Percentiles rank a stretch among this genome's conserved stretches.
Evolutionary conservation across 2,888 invertebrate species (phyloP).

Genomic region (Fragum whitleyi): DNA sequence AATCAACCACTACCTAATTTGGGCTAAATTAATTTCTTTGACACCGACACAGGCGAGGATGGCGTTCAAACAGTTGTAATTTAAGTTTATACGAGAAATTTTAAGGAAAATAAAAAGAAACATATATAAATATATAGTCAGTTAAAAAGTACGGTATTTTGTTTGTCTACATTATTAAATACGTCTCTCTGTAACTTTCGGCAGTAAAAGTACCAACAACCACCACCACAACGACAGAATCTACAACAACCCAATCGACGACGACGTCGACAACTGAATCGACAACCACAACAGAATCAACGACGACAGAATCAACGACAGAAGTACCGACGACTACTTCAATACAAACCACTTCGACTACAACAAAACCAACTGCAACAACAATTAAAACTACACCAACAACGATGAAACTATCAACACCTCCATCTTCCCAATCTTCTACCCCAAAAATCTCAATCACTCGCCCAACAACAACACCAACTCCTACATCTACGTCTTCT

Average conservation of each 20-base stretch:
- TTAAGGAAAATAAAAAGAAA: no score
- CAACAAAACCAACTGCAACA: not conserved
- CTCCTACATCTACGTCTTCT: not conserved
- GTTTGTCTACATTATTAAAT: no score
- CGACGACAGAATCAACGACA: not conserved
- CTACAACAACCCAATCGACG: not conserved
- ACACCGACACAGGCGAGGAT: no score
- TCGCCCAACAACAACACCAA: not conserved
- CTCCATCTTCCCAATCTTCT: conserved; percentile 17
- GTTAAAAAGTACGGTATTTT: no score
- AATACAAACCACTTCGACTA: not conserved
- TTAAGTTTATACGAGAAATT: no score
- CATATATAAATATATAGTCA: no score
- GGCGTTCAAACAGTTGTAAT: no score
- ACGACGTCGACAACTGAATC: not conserved
- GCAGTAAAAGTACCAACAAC: conserved; percentile 28
- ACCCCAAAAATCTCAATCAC: not conserved
- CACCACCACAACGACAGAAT: not conserved
- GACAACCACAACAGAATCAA: conserved; percentile 5
- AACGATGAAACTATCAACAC: not conserved
- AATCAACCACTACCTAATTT: no score
- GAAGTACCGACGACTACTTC: not conserved
- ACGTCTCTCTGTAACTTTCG: not conserved
- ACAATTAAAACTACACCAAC: not conserved
- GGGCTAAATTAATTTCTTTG: no score